Base-by-base conservation (phyloP, 1,140 invertebrate genomes). In the Heliothis subflexa region DNA sequence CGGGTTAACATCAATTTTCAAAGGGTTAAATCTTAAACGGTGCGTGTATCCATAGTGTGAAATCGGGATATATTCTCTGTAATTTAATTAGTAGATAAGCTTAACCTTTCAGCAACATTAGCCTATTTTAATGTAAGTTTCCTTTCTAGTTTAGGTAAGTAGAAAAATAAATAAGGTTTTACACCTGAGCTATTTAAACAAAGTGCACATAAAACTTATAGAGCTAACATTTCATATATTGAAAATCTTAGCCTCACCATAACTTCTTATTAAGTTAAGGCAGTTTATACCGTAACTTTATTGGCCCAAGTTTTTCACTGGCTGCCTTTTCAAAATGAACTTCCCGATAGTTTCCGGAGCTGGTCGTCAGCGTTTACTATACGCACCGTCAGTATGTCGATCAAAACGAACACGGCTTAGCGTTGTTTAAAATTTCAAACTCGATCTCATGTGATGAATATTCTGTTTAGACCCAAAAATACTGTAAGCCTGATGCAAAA, bases 391-490 rank as follows among this genome's bases (percentile, higher is more conserved):
- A 66, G 47, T 4, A 12, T 18, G 61, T 70, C 21, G 66, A 50
- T 28, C 12, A 49, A 25, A 14, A 25, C 47, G 21, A 25, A 50
- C 4, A 4, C 9, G 14, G 40, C 13, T 25, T 50, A 52, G n/a
- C 61, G 25, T 3, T 70, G n/a, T 70, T 70, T 70, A n/a, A 52
- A 28, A 25, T 70, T 70, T 70, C 25, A 50, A 28, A 52, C n/a
- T 25, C 21, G 47, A 52, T 50, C 12, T 14, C 66, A 14, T 28
- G 25, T 28, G 52, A 61, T 50, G 25, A 52, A 68, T 68, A 68
- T 68, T 70, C 47, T 52, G 66, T 52, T 68, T 52, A 5, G 47
- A 68, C 45, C 21, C n/a, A 28, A 70, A 70, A 70, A 59, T 59
- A 12, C 57, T 66, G 28, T 40, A n/a, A 40, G 13, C 14, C 59